Conservation (phyloP, 2,797 vertebrate genomes). For the Scyliorhinus canicula region DNA sequence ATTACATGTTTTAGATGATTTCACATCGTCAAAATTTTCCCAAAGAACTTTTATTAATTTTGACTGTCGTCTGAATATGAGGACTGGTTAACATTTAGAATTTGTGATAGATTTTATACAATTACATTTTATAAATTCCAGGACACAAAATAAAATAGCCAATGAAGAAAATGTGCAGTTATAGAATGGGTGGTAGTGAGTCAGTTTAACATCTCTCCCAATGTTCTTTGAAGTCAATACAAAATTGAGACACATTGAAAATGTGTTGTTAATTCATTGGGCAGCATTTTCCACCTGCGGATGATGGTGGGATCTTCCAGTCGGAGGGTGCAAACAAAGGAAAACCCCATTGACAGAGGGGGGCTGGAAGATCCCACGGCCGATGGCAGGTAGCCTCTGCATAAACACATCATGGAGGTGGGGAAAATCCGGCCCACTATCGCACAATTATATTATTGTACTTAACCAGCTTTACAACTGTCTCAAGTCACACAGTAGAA, state of each 20-base stretch:
- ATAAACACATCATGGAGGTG: too few species aligned
- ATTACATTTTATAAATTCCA: background rate
- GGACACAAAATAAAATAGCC: background rate
- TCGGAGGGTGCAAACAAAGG: too few species aligned
- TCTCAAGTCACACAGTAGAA: background rate
- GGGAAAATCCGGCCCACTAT: too few species aligned
- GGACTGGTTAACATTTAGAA: background rate
- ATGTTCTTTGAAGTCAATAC: background rate
- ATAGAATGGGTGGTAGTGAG: background rate
- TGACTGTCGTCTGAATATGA: background rate
- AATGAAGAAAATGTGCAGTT: background rate
- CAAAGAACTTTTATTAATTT: background rate
- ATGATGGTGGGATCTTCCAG: too few species aligned
- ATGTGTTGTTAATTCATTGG: background rate
- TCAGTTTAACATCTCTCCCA: background rate
- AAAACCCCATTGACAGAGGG: too few species aligned
- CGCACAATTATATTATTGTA: background rate
- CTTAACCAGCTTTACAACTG: background rate
- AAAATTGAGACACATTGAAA: background rate
- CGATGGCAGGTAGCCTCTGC: too few species aligned
- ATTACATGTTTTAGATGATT: background rate
- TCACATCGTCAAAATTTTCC: background rate
- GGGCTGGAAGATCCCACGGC: too few species aligned
- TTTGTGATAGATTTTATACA: background rate
- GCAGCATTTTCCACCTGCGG: too few species aligned